A percentile compares a stretch with the other conserved stretches of the same genome.
Conservation (phyloP, 1,140 invertebrate genomes). For the Neodiprion virginianus region DNA sequence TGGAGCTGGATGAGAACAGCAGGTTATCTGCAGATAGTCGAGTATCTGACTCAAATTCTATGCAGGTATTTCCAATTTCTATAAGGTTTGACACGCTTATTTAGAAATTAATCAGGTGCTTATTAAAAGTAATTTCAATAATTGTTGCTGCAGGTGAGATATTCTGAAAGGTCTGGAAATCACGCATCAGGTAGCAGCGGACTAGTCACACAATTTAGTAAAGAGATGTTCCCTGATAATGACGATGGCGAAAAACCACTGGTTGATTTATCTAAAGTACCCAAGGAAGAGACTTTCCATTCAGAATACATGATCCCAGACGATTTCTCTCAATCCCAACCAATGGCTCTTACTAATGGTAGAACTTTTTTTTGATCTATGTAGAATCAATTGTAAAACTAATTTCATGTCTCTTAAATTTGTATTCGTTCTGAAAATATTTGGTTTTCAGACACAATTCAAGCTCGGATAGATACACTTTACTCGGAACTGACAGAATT, state of each 20-base stretch:
- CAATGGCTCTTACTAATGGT: constrained; percentile 46
- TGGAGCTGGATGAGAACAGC: constrained; percentile 82
- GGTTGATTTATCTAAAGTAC: constrained; percentile 35
- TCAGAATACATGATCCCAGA: constrained; percentile 55
- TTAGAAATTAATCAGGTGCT: too few species aligned
- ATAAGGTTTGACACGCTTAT: too few species aligned
- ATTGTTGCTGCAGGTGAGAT: constrained; percentile 68
- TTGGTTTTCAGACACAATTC: constrained; percentile 45
- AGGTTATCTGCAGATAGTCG: constrained; percentile 78
- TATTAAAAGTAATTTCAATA: constrained; percentile 56
- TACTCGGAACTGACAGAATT: constrained; percentile 76
- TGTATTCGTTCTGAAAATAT: constrained; percentile 1
- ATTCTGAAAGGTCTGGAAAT: constrained; percentile 52
- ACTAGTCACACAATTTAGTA: constrained; percentile 64
- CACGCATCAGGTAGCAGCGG: constrained; percentile 44
- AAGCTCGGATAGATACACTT: constrained; percentile 60
- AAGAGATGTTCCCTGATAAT: constrained; percentile 63
- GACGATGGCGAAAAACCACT: constrained; percentile 31
- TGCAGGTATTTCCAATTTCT: constrained; percentile 58
- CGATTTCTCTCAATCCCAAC: constrained; percentile 42
- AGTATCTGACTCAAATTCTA: constrained; percentile 76
- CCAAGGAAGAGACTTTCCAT: constrained; percentile 53
- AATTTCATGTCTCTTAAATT: too few species aligned
- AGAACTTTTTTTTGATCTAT: constrained; percentile 23
- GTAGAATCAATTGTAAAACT: too few species aligned